These are phyloP conservation scores for Julus scandinavius DNA, from an alignment of 2,888 invertebrate species.

Conservation along the genomic window DNA sequence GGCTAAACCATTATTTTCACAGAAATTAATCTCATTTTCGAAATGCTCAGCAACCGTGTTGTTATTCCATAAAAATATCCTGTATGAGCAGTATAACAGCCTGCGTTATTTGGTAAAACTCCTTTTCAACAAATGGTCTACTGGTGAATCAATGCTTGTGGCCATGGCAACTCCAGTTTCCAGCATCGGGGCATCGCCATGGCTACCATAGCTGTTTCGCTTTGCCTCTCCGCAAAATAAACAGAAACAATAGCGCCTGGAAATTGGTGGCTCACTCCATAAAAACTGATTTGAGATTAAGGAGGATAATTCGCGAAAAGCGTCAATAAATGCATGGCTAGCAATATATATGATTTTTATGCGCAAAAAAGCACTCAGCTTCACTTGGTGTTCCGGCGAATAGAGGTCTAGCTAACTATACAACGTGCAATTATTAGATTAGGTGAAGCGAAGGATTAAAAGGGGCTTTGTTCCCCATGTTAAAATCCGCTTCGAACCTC, in stretches of 20 bases:
- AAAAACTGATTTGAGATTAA: not conserved
- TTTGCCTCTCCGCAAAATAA: not conserved
- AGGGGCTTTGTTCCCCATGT: not conserved
- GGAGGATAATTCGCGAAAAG: not conserved
- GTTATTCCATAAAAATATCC: too few species aligned
- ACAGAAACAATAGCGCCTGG: conserved; percentile 3
- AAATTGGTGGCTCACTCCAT: not conserved
- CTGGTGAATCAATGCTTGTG: not conserved
- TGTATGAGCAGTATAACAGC: too few species aligned
- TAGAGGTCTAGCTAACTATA: not conserved
- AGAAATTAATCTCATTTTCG: too few species aligned
- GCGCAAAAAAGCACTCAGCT: not conserved
- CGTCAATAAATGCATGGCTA: not conserved
- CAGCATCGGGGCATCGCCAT: conserved; percentile 18
- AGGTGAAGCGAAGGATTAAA: not conserved
- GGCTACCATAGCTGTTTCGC: not conserved
- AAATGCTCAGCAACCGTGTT: too few species aligned
- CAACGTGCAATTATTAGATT: conserved; percentile 8
- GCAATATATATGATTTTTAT: not conserved
- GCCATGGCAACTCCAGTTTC: not conserved
- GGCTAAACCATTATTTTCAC: too few species aligned
- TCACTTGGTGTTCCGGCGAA: not conserved
- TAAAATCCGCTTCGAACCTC: not conserved
- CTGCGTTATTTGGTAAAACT: not conserved
- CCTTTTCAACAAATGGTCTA: not conserved